Evolutionary conservation across 2,113 vertebrate species (phyloP).

Genomic region (Axis porcinus): DNA sequence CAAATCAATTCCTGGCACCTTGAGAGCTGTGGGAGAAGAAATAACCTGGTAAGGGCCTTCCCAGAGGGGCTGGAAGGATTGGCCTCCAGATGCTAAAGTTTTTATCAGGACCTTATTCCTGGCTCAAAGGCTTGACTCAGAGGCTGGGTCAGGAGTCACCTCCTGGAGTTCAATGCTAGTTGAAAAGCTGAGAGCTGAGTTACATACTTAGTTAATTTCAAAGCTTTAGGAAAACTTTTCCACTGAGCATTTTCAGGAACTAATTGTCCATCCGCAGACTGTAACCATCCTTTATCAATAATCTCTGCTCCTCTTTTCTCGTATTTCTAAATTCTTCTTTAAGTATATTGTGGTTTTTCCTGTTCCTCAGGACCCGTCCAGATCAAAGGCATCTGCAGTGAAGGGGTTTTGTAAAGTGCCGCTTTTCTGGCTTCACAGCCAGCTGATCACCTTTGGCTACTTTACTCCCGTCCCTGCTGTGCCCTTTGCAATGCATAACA

Average conservation of each 20-base stretch:
- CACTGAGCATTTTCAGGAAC: not conserved
- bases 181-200: not conserved
- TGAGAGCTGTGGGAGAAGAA: not conserved
- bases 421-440: not conserved
- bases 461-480: not conserved
- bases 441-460: not conserved
- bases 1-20: not conserved
- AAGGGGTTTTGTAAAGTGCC: not conserved
- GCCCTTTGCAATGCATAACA: not conserved
- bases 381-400: not conserved
- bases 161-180: rapidly evolving
- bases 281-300: not conserved
- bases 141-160: not conserved
- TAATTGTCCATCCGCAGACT: not conserved
- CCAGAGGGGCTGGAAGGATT: not conserved
- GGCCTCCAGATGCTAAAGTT: not conserved
- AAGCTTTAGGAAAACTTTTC: not conserved
- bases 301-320: not conserved
- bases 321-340: not conserved
- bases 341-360: not conserved
- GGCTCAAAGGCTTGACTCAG: not conserved
- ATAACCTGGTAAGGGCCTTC: not conserved
- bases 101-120: not conserved
- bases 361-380: not conserved
- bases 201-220: not conserved